Evolutionary conservation across 2,113 vertebrate genomes (phyloP).

Genomic region (Crotalus tigris): DNA sequence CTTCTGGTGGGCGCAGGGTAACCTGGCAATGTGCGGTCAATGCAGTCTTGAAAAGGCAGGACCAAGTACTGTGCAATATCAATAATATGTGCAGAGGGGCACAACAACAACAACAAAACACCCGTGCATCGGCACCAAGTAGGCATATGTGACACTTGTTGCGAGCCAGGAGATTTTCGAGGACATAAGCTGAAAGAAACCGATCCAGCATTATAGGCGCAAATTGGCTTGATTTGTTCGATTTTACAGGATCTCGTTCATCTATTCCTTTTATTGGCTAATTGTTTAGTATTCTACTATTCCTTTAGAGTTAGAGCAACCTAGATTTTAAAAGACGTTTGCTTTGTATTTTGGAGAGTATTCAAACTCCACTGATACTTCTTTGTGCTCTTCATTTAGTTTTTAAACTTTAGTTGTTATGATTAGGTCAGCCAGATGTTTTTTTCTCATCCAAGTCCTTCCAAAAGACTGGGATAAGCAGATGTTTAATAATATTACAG

Average conservation of each 20-base stretch:
- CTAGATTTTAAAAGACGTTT: not conserved
- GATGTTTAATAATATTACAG: not conserved
- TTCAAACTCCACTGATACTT: not conserved
- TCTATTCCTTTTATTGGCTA: not conserved
- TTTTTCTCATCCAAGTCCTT: not conserved
- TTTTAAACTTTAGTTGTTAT: not conserved
- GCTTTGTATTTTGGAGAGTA: not conserved
- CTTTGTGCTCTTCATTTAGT: not conserved
- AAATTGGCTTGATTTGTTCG: not conserved
- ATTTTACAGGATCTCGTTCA: not conserved
- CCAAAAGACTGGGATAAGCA: not conserved
- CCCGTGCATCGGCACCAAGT: not conserved
- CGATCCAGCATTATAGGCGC: not conserved
- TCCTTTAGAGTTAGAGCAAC: not conserved
- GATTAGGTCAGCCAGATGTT: not conserved
- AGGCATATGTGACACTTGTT: not conserved
- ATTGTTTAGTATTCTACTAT: not conserved
- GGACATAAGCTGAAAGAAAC: not conserved
- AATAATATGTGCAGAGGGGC: not conserved
- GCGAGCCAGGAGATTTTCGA: not conserved
- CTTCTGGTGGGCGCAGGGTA: conserved; percentile 21
- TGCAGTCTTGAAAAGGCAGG: not conserved
- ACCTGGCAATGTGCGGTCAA: conserved; percentile 3
- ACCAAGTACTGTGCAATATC: not conserved
- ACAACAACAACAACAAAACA: not conserved